Base-by-base conservation (phyloP, 2,888 invertebrate genomes). In the Trichogramma dendrolimi region DNA sequence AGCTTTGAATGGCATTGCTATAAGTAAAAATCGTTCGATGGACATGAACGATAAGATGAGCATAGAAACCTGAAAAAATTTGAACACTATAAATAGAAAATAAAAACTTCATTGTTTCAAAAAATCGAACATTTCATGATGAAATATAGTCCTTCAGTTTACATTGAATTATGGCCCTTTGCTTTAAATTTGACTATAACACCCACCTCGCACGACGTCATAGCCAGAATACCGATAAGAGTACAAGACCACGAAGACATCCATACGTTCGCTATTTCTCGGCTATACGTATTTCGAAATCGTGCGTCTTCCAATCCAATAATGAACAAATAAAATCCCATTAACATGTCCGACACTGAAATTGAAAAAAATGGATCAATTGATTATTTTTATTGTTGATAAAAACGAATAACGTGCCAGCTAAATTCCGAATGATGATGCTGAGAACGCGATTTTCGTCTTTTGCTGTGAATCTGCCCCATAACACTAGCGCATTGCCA, bases 31-130 rank as follows among this genome's bases (percentile, higher is more conserved):
- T 67, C 89, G 80, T 69, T 89, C 88, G 68, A 88, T 75, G 1
- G 88, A 87, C 83, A 89, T 87, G 71, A 87, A 86, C 2, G 86
- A 84, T 66, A 89, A 75, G 62, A 88, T 85, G 48, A 89, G 75
- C 73, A 89, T 84, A 6, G 89, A 88, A 2, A 87, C 82, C 82
- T 83, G 69, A 39, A 67, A 68, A 27, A 27, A n/a, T 46, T 46
- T 8, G 53, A 54, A 39, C 11, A 11, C 5, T 14, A 27, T 14
- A n/a, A 10, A 56, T 53, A 56, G 49, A 53, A 49, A 56, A n/a
- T 41, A 14, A 46, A 7, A 51, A 6, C 14, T 14, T 41, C 14
- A 27, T 43, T 10, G 8, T 52, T 44, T 14, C 27, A 5, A 10
- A 51, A 8, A 51, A 11, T 27, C 10, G 4, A 10, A 54, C 39